Conservation (phyloP, 2,113 vertebrate genomes). For the Pedetes capensis region DNA sequence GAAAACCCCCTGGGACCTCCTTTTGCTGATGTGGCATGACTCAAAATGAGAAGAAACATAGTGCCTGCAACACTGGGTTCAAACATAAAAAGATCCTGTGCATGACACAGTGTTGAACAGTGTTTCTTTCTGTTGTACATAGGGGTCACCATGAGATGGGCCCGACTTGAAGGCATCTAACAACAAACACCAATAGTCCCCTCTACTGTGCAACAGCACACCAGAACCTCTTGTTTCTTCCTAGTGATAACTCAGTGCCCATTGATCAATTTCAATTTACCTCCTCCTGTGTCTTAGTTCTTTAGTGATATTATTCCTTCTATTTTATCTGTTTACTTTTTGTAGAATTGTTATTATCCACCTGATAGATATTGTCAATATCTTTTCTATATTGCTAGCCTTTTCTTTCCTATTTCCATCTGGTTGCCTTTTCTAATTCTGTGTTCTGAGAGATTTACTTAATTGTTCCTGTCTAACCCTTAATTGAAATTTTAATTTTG, state of each 20-base stretch:
- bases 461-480: background rate
- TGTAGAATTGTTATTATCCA: background rate
- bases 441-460: background rate
- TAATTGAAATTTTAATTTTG: background rate
- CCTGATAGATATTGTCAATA: background rate
- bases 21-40: no score
- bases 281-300: no score
- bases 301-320: background rate
- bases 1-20: no score
- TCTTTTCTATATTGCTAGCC: background rate
- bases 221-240: background rate
- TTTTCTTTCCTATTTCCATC: background rate
- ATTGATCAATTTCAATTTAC: background rate
- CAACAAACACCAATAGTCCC: no score
- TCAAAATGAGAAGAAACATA: no score
- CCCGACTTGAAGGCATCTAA: no score
- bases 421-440: background rate
- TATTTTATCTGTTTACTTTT: constrained; percentile 27
- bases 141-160: no score
- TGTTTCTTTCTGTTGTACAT: no score
- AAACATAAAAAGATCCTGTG: no score
- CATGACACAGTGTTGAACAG: no score
- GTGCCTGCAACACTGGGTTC: no score
- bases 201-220: background rate
- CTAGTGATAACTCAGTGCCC: no score